Evolutionary conservation across 37 sponge, comb jelly and placozoan genomes (phyloP), one percentile per base, ranked within the genome.

Genomic region (Hexactinellida sp.): DNA sequence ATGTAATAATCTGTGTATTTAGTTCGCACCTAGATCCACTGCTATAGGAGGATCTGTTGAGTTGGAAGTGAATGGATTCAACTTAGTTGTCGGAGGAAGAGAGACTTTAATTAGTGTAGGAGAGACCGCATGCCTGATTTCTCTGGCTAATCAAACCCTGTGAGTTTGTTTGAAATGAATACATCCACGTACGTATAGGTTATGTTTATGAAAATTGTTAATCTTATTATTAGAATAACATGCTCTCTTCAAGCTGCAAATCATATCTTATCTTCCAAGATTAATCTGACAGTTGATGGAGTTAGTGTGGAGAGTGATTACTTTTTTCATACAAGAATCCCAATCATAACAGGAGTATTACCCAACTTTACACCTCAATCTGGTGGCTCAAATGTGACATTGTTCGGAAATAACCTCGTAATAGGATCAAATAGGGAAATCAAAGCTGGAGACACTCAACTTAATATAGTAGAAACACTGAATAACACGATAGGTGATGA

Each of bases 401-500:
- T 95, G 54, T 87, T n/a, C 37, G 95, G 95, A 13, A 89, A 86
- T 37, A 84, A 95, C 41, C 87, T 95, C 24, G 90, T 92, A 84
- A 83, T 86, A 39, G 37, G 71, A 30, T n/a, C 30, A 24, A 86
- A 3, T 37, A 86, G 71, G 76, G 54, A 37, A 54, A 3, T 55
- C 13, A 86, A 7, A 3, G 23, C 24, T 55, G 54, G 54, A 55
- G 36, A 5, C 1, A 0, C 9, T 19, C 0, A n/a, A n/a, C n/a
- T n/a, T n/a, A n/a, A n/a, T n/a, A n/a, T n/a, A n/a, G n/a, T n/a
- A n/a, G n/a, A n/a, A n/a, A n/a, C n/a, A n/a, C n/a, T n/a, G n/a
- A n/a, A n/a, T n/a, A n/a, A n/a, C n/a, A n/a, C n/a, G n/a, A n/a
- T n/a, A n/a, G n/a, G n/a, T n/a, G n/a, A n/a, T n/a, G n/a, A n/a